Percentiles rank a stretch among this genome's conserved stretches.
phyloP scores from a whole-genome alignment of 2,113 vertebrate species.

The Pogonocichla stellata region DNA sequence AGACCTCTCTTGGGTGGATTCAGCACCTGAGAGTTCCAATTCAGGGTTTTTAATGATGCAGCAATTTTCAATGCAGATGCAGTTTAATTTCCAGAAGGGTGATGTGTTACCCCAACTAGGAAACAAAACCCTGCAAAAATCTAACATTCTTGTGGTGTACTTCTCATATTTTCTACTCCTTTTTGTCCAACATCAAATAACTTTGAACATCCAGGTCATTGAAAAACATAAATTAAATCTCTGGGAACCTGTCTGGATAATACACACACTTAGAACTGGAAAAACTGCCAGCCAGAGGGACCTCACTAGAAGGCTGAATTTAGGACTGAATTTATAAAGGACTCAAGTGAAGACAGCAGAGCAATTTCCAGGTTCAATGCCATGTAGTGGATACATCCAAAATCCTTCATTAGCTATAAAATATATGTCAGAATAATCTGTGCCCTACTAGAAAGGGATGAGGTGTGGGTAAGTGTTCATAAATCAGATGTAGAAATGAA shows the following conservation, averaged over 20 bases:
- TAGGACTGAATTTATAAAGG: background rate
- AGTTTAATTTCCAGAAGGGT: background rate
- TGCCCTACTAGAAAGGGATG: background rate
- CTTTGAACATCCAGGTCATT: background rate
- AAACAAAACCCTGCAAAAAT: background rate
- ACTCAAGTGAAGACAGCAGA: background rate
- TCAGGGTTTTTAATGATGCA: background rate
- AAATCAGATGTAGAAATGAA: slow-evolving; percentile 29
- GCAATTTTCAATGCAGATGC: background rate
- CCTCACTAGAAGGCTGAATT: background rate
- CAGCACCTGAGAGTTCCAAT: background rate
- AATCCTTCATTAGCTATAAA: slow-evolving; percentile 20
- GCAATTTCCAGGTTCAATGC: slow-evolving; percentile 43
- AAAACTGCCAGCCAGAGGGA: background rate
- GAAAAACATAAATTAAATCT: background rate
- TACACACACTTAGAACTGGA: background rate
- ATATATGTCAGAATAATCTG: background rate
- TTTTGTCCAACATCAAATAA: background rate
- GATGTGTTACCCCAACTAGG: background rate
- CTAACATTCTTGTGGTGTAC: background rate
- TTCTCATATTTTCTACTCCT: background rate
- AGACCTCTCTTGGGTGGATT: accelerated
- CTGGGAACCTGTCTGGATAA: background rate
- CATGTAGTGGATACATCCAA: background rate
- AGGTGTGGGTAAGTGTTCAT: background rate